Evolutionary conservation across 2,113 vertebrate species (phyloP).

Genomic region (Capreolus pygargus): DNA sequence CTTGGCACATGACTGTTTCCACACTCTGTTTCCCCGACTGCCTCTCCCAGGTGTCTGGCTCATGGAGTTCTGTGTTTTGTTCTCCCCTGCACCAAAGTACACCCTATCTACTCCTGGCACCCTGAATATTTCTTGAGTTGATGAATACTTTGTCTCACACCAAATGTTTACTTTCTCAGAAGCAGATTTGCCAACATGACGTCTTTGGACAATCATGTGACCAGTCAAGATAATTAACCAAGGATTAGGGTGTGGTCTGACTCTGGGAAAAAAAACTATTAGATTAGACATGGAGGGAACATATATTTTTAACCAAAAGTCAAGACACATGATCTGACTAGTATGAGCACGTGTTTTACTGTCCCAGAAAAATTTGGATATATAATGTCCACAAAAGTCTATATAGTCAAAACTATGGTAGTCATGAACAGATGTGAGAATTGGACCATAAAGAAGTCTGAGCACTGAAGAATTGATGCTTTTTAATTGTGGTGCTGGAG

Average conservation of each 20-base stretch:
- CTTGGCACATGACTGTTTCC: neutral
- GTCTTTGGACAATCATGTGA: neutral
- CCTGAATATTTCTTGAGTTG: neutral
- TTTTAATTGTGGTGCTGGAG: neutral
- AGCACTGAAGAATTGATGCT: neutral
- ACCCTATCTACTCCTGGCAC: neutral
- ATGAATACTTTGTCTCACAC: slow-evolving; percentile 3
- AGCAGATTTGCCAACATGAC: neutral
- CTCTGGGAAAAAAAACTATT: neutral
- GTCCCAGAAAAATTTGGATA: neutral
- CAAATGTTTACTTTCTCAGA: neutral
- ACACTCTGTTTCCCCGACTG: neutral
- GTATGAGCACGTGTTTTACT: slow-evolving; percentile 9
- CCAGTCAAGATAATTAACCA: slow-evolving; percentile 10
- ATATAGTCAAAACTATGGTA: neutral
- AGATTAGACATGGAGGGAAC: neutral
- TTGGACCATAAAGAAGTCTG: neutral
- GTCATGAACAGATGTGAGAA: neutral
- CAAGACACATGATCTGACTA: slow-evolving; percentile 8
- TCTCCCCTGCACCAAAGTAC: neutral
- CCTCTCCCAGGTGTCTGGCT: neutral
- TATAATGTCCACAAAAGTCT: neutral
- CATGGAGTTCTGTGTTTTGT: neutral
- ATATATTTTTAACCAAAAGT: slow-evolving; percentile 20
- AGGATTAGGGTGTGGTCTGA: neutral